A percentile compares a stretch with the other conserved stretches of the same genome.
Evolutionary conservation across 2,888 invertebrate species (phyloP).

Genomic region (Hybos culiciformis): DNA sequence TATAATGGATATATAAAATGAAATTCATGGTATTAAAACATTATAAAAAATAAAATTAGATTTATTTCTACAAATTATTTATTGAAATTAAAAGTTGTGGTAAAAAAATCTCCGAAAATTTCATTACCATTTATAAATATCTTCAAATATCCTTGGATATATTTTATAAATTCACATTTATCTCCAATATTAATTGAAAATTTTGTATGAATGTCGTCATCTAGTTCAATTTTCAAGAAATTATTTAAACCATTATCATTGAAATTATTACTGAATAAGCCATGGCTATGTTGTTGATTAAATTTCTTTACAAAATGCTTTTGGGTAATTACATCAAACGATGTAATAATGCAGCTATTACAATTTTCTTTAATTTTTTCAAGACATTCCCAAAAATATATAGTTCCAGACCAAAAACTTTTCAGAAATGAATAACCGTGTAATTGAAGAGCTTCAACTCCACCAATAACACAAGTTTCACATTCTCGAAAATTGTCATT

Average conservation of each 20-base stretch:
- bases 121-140: not conserved
- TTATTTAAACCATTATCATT: not conserved
- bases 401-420: not conserved
- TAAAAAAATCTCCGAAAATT: not conserved
- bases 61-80: not conserved
- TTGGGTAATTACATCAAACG: not conserved
- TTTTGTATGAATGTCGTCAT: not conserved
- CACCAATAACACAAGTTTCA: not conserved
- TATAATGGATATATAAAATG: not conserved
- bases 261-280: not conserved
- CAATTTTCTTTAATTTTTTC: not conserved
- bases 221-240: not conserved
- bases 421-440: not conserved
- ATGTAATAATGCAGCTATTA: not conserved
- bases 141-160: not conserved
- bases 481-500: not conserved
- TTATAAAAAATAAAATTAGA: not conserved
- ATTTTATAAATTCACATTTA: conserved; percentile 1
- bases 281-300: not conserved
- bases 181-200: not conserved
- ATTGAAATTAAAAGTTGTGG: not conserved
- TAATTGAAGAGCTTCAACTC: not conserved
- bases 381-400: not conserved
- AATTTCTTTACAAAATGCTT: not conserved
- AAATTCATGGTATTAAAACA: not conserved